Evolutionary conservation across 2,797 vertebrate species (phyloP), one percentile per base, ranked within the genome.

Genomic region (Coluber constrictor): DNA sequence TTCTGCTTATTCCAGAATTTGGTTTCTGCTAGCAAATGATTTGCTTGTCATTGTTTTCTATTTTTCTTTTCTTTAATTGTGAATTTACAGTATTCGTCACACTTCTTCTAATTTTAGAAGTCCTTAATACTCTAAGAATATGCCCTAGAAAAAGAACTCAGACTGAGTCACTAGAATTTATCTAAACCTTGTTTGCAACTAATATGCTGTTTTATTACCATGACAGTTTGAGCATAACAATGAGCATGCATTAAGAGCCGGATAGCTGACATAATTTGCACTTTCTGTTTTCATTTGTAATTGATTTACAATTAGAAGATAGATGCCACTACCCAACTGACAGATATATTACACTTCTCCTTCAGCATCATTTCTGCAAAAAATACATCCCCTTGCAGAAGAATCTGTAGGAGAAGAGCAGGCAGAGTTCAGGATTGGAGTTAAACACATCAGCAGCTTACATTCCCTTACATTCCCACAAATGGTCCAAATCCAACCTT

Each of bases 191-290:
- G 4, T 32, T 56, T 70, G 54, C 54, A 70, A 15, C 37, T 87
- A 79, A n/a, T 56, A 90, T 51, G n/a, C 25, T 43, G 27, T 29
- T 47, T 51, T 74, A 90, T 27, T 90, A 18, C 32, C 7, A 47
- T 51, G 54, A 32, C 89, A 74, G 54, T 70, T 70, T n/a, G 7
- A 15, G 83, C 47, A 29, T 86, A 87, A 90, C 54, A 86, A 54
- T 90, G 56, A 27, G 43, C 43, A 70, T 66, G 83, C 89, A 87
- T 51, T 55, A 87, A 43, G 83, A 87, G 37, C 89, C 92, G 90
- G 89, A 93, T 93, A 60, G 89, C 61, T 86, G 37, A 51, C 61
- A 93, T 93, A 74, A 93, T 93, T 93, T 93, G 89, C 86, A 93
- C 61, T 88, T 90, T 93, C 83, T 93, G 89, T 93, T 93, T 90